A percentile compares a stretch with the other conserved stretches of the same genome.
Evolutionary conservation across 2,888 invertebrate genomes (phyloP).

Genomic region (Lasius fuliginosus): DNA sequence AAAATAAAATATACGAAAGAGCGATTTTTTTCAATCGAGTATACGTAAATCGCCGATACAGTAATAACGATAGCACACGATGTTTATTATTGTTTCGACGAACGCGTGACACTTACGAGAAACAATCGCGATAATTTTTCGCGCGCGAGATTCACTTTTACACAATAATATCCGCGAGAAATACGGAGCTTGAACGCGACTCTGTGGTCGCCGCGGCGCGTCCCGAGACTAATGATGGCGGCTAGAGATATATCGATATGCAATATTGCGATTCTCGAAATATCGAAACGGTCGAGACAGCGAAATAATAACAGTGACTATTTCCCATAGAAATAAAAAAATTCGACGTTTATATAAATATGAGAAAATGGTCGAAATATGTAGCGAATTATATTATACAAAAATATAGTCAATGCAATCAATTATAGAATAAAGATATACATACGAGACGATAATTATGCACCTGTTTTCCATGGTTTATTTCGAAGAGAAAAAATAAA

Average conservation of each 20-base stretch:
- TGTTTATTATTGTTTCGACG: not conserved
- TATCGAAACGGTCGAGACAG: conserved; percentile 20
- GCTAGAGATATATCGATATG: not conserved
- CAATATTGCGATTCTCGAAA: conserved; percentile 28
- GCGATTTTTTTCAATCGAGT: not conserved
- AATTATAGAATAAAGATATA: not conserved
- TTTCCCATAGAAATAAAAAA: not conserved
- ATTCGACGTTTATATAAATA: not conserved
- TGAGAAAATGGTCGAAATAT: not conserved
- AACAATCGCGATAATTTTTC: not conserved
- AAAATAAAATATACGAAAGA: not conserved
- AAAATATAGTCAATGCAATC: not conserved
- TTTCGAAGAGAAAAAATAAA: not conserved
- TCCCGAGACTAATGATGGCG: not conserved
- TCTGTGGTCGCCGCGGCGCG: not conserved
- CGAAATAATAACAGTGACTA: not conserved
- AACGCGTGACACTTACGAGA: not conserved
- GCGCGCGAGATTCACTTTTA: not conserved
- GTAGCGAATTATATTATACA: not conserved
- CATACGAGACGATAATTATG: not conserved
- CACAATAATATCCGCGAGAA: not conserved
- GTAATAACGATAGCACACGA: not conserved
- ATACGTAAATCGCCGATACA: not conserved
- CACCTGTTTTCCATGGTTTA: not conserved
- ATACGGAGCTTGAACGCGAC: not conserved